Evolutionary conservation across 2,888 invertebrate species (phyloP).

Genomic region (Belgica antarctica): DNA sequence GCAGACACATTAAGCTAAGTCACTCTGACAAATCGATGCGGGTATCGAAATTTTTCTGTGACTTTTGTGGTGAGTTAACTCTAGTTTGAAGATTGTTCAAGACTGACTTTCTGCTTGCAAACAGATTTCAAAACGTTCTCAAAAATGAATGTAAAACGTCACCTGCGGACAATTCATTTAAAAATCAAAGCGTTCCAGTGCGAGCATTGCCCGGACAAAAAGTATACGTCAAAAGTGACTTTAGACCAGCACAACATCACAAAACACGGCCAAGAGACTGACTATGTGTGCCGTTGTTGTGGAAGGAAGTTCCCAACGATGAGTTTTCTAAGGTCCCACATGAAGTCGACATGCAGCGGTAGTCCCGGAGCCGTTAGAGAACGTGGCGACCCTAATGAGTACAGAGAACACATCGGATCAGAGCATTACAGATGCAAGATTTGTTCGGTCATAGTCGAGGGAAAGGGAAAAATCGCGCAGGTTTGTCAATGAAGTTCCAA

Average conservation of each 20-base stretch:
- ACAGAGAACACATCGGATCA: constrained; percentile 5
- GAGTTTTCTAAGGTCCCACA: constrained; percentile 27
- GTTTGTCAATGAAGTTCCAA: constrained; percentile 1
- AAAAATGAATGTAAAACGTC: constrained; percentile 34
- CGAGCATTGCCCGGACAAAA: constrained; percentile 32
- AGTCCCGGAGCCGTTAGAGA: constrained; percentile 14
- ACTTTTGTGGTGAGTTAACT: neutral
- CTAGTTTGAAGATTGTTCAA: too few relatives aligned
- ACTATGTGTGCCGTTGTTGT: constrained; percentile 24
- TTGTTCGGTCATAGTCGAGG: constrained; percentile 16
- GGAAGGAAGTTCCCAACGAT: constrained; percentile 28
- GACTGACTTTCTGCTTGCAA: neutral
- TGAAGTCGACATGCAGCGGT: constrained; percentile 29
- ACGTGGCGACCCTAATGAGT: constrained; percentile 27
- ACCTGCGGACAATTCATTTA: constrained; percentile 27
- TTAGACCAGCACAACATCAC: constrained; percentile 37
- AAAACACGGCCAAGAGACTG: constrained; percentile 13
- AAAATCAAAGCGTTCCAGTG: constrained; percentile 28
- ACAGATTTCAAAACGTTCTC: constrained; percentile 34
- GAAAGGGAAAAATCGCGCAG: constrained; percentile 36
- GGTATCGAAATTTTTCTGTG: constrained; percentile 25
- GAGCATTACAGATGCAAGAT: constrained; percentile 25
- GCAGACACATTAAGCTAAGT: constrained; percentile 20
- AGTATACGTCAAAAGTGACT: constrained; percentile 33
- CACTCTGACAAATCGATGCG: constrained; percentile 16